phyloP scores from a whole-genome alignment of 2,113 vertebrate species.

The Phylloscopus trochilus region DNA sequence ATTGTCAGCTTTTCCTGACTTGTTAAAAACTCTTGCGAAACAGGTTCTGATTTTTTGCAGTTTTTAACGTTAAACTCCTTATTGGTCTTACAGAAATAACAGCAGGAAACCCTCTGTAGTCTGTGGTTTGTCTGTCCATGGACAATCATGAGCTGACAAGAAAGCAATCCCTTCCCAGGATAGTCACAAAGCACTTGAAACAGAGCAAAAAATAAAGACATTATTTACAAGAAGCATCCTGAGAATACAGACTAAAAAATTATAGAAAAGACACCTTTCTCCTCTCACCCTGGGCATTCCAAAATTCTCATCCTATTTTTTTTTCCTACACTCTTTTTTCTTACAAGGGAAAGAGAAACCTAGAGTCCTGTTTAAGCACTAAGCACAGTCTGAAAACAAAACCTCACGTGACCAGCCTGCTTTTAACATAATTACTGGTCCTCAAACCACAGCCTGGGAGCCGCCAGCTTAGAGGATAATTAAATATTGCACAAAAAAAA shows the following conservation, averaged over 20 bases:
- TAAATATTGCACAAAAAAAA: neutral
- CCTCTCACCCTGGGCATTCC: neutral
- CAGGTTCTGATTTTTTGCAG: neutral
- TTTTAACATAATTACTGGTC: neutral
- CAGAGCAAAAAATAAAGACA: neutral
- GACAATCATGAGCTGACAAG: neutral
- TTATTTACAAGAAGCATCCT: neutral
- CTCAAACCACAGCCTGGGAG: neutral
- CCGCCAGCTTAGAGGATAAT: neutral
- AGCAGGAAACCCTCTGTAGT: neutral
- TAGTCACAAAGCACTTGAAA: neutral
- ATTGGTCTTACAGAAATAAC: neutral
- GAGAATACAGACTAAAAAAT: neutral
- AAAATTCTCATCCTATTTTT: neutral
- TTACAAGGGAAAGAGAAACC: neutral
- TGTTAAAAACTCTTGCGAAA: neutral
- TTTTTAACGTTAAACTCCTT: neutral
- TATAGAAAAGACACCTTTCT: neutral
- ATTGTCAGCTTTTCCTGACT: neutral
- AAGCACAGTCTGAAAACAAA: neutral
- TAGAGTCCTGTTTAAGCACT: neutral
- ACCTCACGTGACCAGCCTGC: neutral
- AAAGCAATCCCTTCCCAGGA: neutral
- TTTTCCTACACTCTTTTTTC: neutral
- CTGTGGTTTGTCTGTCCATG: too few relatives aligned